Conservation (phyloP, 1,140 invertebrate genomes). For the Ostrea edulis region DNA sequence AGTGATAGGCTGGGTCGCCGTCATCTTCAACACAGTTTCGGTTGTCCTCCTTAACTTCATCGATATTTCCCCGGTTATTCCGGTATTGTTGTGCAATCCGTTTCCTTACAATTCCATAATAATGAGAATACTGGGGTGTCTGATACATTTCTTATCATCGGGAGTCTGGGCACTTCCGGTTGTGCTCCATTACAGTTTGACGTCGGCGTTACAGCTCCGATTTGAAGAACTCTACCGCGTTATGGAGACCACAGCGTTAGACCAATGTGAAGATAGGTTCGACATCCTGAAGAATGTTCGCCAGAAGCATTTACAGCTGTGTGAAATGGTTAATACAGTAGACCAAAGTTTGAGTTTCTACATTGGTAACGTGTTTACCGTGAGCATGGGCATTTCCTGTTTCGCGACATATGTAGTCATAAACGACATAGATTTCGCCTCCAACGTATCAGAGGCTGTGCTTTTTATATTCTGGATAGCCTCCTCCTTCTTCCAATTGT, state of each 20-base stretch:
- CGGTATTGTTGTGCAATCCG: not conserved
- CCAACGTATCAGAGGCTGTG: not conserved
- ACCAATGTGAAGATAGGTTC: not conserved
- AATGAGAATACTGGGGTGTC: not conserved
- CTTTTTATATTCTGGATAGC: not conserved
- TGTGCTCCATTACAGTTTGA: not conserved
- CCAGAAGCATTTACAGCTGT: not conserved
- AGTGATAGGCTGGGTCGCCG: not conserved
- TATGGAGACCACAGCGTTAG: not conserved
- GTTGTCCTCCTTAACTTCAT: not conserved
- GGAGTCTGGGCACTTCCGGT: not conserved
- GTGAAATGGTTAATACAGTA: not conserved
- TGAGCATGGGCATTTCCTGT: not conserved
- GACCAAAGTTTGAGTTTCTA: conserved; percentile 12
- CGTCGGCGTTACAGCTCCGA: not conserved
- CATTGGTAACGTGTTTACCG: not conserved
- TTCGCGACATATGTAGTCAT: not conserved
- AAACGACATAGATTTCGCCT: not conserved
- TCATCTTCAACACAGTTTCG: not conserved
- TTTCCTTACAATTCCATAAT: not conserved
- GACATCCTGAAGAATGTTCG: not conserved
- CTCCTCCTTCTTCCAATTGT: not conserved
- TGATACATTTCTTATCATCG: not conserved
- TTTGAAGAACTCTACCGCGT: not conserved
- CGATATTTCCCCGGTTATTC: not conserved